phyloP scores from a whole-genome alignment of 2,113 vertebrate species.

The Dipodomys stephensi region DNA sequence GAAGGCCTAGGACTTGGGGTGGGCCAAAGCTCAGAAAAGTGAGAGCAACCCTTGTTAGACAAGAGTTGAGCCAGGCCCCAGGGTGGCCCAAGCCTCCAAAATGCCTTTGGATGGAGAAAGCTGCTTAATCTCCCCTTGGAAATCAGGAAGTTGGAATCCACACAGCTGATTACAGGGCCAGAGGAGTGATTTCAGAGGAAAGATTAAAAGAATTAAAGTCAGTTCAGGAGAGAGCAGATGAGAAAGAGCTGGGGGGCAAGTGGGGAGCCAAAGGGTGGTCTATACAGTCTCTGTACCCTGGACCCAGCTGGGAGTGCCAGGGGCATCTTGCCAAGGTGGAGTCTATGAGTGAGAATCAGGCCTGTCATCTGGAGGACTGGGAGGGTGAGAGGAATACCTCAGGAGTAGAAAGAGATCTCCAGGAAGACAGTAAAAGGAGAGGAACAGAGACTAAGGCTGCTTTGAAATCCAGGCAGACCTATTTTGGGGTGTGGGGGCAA shows the following conservation, averaged over 20 bases:
- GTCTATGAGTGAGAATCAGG: not conserved
- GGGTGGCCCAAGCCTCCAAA: slow-evolving; percentile 64
- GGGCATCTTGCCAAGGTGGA: not conserved
- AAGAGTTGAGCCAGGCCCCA: slow-evolving; percentile 11
- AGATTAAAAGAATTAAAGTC: slow-evolving; percentile 72
- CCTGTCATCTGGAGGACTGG: not conserved
- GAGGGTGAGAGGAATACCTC: not conserved
- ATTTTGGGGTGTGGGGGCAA: not conserved
- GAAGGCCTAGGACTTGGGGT: slow-evolving; percentile 44
- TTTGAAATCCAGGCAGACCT: not conserved
- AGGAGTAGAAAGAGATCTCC: not conserved
- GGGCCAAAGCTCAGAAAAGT: not conserved
- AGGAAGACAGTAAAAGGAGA: not conserved
- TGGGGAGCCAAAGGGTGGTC: not conserved
- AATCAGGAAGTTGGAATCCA: slow-evolving; percentile 71
- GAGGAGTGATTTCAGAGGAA: slow-evolving; percentile 57
- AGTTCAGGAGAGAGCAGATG: not conserved
- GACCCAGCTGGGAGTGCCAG: not conserved
- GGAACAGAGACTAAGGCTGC: not conserved
- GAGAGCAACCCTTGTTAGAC: not conserved
- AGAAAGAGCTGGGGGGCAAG: slow-evolving; percentile 26
- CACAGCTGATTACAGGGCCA: slow-evolving; percentile 68
- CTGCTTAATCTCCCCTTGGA: slow-evolving; percentile 71
- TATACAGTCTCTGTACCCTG: not conserved
- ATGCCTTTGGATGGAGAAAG: slow-evolving; percentile 61